phyloP scores from a whole-genome alignment of 30 jellyfish, hydroid and myxozoan species.

The Phacellophora camtschatica region DNA sequence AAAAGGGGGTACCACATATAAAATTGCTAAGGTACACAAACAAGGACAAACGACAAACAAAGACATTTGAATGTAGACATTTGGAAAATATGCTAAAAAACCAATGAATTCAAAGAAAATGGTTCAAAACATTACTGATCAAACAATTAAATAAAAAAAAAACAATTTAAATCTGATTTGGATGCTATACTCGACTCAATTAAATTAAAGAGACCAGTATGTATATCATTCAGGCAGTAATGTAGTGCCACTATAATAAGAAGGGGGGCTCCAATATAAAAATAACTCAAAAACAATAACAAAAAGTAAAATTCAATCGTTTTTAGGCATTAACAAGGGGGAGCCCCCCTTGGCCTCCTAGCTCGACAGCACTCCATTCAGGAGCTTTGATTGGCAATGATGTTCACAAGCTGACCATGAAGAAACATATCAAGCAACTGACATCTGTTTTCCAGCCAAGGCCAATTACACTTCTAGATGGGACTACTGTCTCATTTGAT shows the following conservation, averaged over 20 bases:
- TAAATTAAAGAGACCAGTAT: neutral
- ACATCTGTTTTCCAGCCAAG: too few species aligned
- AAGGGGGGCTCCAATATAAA: too few species aligned
- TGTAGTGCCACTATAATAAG: too few species aligned
- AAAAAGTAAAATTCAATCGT: too few species aligned
- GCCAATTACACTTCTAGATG: too few species aligned
- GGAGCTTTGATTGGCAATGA: slow-evolving; percentile 16
- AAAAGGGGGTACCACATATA: neutral
- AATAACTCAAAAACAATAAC: too few species aligned
- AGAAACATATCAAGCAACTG: too few species aligned
- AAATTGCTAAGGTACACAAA: neutral
- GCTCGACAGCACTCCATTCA: too few species aligned
- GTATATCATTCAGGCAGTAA: too few species aligned
- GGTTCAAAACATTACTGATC: neutral
- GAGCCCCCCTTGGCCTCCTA: too few species aligned
- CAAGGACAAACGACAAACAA: neutral
- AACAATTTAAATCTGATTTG: neutral
- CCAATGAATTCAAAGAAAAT: neutral
- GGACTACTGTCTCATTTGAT: too few species aligned
- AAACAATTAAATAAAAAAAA: neutral
- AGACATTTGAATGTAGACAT: neutral
- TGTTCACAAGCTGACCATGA: neutral
- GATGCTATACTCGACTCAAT: neutral
- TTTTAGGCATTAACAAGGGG: too few species aligned
- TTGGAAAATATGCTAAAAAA: neutral